Evolutionary conservation across 2,797 vertebrate genomes (phyloP).

Genomic region (Silurus aristotelis): DNA sequence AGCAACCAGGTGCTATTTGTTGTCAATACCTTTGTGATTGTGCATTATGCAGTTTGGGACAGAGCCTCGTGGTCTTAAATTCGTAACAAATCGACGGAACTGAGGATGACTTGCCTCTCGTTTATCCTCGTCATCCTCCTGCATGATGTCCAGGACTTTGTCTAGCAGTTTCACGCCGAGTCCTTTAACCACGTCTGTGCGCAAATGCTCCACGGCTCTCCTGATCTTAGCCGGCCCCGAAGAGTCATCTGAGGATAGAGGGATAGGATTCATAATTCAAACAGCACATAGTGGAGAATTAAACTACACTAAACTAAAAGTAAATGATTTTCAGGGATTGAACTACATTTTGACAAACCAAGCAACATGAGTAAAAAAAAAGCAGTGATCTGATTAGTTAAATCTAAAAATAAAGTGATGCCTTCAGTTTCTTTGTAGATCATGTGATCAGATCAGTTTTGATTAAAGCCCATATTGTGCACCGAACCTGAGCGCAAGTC

Average conservation of each 20-base stretch:
- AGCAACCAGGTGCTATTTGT: neutral
- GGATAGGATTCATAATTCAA: constrained; percentile 16
- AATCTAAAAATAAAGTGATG: neutral
- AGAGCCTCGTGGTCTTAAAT: too few species aligned
- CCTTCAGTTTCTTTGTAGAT: neutral
- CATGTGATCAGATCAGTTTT: neutral
- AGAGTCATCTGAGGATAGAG: constrained; percentile 67
- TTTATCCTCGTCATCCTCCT: constrained; percentile 85
- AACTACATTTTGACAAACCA: neutral
- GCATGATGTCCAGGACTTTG: constrained; percentile 86
- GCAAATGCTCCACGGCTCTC: constrained; percentile 86
- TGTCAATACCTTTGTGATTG: neutral
- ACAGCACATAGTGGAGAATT: neutral
- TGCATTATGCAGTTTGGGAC: neutral
- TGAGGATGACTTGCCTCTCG: constrained; percentile 78
- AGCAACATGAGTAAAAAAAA: neutral
- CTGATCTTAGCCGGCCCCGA: constrained; percentile 86
- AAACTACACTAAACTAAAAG: neutral
- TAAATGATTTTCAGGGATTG: neutral
- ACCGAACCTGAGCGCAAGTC: constrained; percentile 80
- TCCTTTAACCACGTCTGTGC: constrained; percentile 88
- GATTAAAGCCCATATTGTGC: neutral
- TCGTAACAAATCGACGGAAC: too few species aligned
- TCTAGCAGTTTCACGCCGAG: constrained; percentile 90
- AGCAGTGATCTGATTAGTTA: neutral